Conservation (phyloP, 2,888 invertebrate species). For the Pammene fasciana region DNA sequence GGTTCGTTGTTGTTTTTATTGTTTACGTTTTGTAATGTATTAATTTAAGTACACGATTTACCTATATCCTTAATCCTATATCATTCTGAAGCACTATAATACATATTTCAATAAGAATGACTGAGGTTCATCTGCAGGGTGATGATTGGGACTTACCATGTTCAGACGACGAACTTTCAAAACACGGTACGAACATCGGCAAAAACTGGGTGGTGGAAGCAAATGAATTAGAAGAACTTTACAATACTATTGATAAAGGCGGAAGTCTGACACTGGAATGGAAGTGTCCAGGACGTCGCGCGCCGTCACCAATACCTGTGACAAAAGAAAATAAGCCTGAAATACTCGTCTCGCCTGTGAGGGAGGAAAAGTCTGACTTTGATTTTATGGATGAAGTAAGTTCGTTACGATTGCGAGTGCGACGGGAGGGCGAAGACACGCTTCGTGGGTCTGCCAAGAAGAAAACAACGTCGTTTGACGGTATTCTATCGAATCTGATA, state of each 20-base stretch:
- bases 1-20: too few relatives aligned
- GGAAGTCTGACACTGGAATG: slow-evolving; percentile 88
- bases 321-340: slow-evolving; percentile 76
- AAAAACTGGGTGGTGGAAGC: slow-evolving; percentile 87
- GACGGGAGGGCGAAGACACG: slow-evolving; percentile 88
- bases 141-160: slow-evolving; percentile 86
- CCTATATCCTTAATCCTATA: too few relatives aligned
- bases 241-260: slow-evolving; percentile 87
- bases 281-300: slow-evolving; percentile 91
- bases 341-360: slow-evolving; percentile 69
- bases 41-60: too few relatives aligned
- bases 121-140: slow-evolving; percentile 59
- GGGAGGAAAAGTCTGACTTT: slow-evolving; percentile 87
- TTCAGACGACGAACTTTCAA: slow-evolving; percentile 86
- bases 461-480: slow-evolving; percentile 94
- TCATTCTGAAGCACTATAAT: too few relatives aligned
- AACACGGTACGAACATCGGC: slow-evolving; percentile 71
- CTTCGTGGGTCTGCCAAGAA: slow-evolving; percentile 93
- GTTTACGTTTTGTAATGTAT: too few relatives aligned
- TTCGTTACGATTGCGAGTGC: slow-evolving; percentile 88
- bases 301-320: slow-evolving; percentile 87
- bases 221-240: slow-evolving; percentile 88
- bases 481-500: slow-evolving; percentile 93
- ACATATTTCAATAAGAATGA: slow-evolving; percentile 34
- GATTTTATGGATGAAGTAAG: slow-evolving; percentile 94